Evolutionary conservation across 2,888 invertebrate genomes (phyloP).

Genomic region (Drosophila melanosoma): DNA sequence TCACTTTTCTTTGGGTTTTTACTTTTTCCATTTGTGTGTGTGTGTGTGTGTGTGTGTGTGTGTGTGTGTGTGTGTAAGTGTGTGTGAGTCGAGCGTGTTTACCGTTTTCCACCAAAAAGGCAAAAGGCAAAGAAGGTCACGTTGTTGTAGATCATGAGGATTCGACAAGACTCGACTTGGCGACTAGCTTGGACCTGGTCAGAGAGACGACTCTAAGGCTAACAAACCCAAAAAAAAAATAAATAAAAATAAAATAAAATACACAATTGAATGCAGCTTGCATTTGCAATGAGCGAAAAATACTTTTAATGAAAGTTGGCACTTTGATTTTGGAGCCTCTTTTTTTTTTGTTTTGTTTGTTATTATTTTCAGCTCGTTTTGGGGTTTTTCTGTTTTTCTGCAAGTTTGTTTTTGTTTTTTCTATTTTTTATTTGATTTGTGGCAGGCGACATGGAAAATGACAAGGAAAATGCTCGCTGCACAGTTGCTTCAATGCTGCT

Average conservation of each 20-base stretch:
- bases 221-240: slow-evolving; percentile 57
- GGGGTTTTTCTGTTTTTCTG: slow-evolving; percentile 39
- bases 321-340: slow-evolving; percentile 70
- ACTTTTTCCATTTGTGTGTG: slow-evolving; percentile 26
- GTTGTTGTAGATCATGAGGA: slow-evolving; percentile 78
- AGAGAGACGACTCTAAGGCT: slow-evolving; percentile 53
- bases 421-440: slow-evolving; percentile 70
- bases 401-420: slow-evolving; percentile 23
- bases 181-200: slow-evolving; percentile 53
- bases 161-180: slow-evolving; percentile 60
- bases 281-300: slow-evolving; percentile 77
- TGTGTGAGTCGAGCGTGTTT: slow-evolving; percentile 22
- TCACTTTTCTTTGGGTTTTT: slow-evolving; percentile 79
- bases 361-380: slow-evolving; percentile 37
- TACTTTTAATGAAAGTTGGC: slow-evolving; percentile 82
- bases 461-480: slow-evolving; percentile 57
- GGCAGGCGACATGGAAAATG: slow-evolving; percentile 77
- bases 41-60: background rate
- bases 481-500: slow-evolving; percentile 13
- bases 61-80: slow-evolving; percentile 2
- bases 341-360: slow-evolving; percentile 22
- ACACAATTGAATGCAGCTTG: slow-evolving; percentile 77
- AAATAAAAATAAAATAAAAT: slow-evolving; percentile 11
- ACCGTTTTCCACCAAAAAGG: slow-evolving; percentile 9
- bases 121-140: slow-evolving; percentile 78